Conservation (phyloP, 1,140 invertebrate genomes). For the Drosophila prosaltans region DNA sequence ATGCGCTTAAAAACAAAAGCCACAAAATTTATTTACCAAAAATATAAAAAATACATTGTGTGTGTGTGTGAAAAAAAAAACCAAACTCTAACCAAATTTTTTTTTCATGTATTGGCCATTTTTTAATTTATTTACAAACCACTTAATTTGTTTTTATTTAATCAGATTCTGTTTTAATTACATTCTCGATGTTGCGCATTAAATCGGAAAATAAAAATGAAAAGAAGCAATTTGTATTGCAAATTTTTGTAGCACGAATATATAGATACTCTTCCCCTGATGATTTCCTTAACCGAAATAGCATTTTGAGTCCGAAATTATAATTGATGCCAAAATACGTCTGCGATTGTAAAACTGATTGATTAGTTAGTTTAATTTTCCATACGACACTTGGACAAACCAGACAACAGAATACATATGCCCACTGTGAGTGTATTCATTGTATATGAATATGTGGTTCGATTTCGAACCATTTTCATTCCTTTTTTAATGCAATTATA, state of each 20-base stretch:
- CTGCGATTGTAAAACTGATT: no score
- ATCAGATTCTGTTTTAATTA: conserved; percentile 81
- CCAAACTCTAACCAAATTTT: conserved; percentile 29
- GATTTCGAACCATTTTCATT: conserved; percentile 40
- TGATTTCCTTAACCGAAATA: no score
- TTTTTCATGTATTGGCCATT: conserved; percentile 27
- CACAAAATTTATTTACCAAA: conserved; percentile 46
- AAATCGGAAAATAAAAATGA: conserved; percentile 73
- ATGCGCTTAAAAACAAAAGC: conserved; percentile 51
- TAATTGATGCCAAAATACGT: no score
- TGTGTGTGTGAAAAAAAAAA: neutral
- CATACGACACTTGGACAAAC: no score
- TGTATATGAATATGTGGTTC: conserved; percentile 35
- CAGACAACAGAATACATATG: neutral
- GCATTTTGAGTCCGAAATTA: no score
- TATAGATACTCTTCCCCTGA: neutral
- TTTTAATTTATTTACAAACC: conserved; percentile 83
- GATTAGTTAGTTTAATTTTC: no score
- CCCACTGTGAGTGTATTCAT: neutral
- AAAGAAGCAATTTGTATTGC: neutral
- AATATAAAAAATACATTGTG: neutral
- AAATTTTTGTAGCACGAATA: neutral
- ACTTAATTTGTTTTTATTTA: conserved; percentile 83
- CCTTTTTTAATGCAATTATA: conserved; percentile 73
- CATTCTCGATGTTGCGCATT: conserved; percentile 63